Evolutionary conservation across 2,113 vertebrate genomes (phyloP), one percentile per base, ranked within the genome.

Genomic region (Hippopotamus amphibius): DNA sequence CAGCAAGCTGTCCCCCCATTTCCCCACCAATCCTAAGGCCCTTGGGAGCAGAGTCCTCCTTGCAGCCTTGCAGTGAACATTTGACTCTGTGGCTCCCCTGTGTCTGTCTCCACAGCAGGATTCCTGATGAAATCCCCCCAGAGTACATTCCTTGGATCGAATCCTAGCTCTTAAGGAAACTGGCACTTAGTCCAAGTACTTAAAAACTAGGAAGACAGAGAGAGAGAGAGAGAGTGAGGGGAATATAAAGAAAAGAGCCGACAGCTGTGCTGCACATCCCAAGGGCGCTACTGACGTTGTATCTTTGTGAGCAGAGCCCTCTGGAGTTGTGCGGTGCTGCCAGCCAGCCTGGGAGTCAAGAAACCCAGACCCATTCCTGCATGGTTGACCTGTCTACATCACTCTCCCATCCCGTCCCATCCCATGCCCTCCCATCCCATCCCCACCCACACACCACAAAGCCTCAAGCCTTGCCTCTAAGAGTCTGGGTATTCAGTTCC

Each of bases 111-210:
- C 26, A 48, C 46, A 59, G 48, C 24, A 79, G 68, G 79, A 96
- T 90, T 87, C 37, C 81, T 66, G 24, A 71, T 43, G 65, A 65
- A 63, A 21, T 14, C 69, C 21, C 19, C 72, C 33, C 46, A 22
- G 41, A 86, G 15, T 33, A 14, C n/a, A 85, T 90, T 80, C 82
- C 63, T 92, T 93, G 92, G 69, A 88, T 83, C 43, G 26, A 66
- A 41, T 37, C 84, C 95, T 24, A 55, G 55, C 53, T 72, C n/a
- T 72, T 71, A 80, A 71, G 55, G n/a, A 87, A 72, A 81, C 12
- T 55, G 74, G 61, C 63, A 55, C 46, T 92, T 71, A 71, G 21
- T 46, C 21, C 55, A 65, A 72, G 21, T 30, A 37, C 74, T 65
- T 92, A 72, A 95, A 91, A 71, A 55, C 48, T 4, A 59, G 71